Evolutionary conservation across 2,797 vertebrate species (phyloP), one percentile per base, ranked within the genome.

Genomic region (Dryobates pubescens): DNA sequence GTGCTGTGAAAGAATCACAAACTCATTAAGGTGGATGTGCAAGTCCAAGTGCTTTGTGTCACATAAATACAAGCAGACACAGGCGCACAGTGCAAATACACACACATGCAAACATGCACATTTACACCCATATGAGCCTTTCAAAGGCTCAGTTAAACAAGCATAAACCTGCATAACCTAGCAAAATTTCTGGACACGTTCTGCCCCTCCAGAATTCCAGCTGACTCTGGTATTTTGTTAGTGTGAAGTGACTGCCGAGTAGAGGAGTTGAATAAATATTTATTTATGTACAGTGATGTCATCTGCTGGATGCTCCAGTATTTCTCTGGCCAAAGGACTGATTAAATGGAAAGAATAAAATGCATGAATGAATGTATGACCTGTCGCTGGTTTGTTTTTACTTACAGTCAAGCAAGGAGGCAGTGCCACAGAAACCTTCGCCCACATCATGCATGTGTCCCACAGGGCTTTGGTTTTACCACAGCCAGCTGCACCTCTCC

Each of bases 231-330:
- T 87, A 81, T 89, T 94, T 92, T 78, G n/a, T 87, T 83, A 88
- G 76, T 67, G 73, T 38, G 82, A 81, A 94, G 53, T 34, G 45
- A 70, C 75, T 89, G 79, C 69, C 69, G 68, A 68, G 74, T 32
- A 70, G 61, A 57, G 71, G 59, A 90, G 91, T 91, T 88, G 59
- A 56, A 43, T 91, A 92, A 86, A 87, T 82, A 78, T 90, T 91
- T 87, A 88, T 84, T 87, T 87, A 79, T 84, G 49, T 71, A 57
- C 85, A 87, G 34, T 82, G 86, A 58, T 81, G 84, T 95, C 81
- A 88, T 92, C 72, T 93, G 70, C 38, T 82, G 74, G 79, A 75
- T 4, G 51, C 56, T 47, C 49, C 16, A 23, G 67, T 89, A 58
- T 62, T 92, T 91, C 79, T 36, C 59, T 86, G 73, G 85, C 27